A percentile compares a stretch with the other conserved stretches of the same genome.
phyloP scores from a whole-genome alignment of 2,888 invertebrate species.

The Andrena praecox region DNA sequence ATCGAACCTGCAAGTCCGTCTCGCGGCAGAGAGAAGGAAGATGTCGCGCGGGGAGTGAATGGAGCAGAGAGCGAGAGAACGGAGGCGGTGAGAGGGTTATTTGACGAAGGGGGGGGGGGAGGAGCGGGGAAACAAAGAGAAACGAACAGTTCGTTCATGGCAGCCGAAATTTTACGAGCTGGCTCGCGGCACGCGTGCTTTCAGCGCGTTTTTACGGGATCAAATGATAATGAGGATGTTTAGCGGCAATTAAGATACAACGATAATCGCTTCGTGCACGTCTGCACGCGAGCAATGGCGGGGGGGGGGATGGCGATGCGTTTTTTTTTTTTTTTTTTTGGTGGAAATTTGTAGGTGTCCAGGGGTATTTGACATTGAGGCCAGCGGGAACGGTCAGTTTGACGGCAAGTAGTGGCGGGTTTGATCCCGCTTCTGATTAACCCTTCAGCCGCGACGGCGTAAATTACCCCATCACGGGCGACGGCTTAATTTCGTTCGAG shows the following conservation, averaged over 20 bases:
- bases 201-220: slow-evolving; percentile 7
- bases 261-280: slow-evolving; percentile 7
- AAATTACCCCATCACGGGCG: slow-evolving; percentile 21
- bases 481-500: slow-evolving; percentile 9
- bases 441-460: slow-evolving; percentile 10
- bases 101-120: neutral
- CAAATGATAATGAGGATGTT: slow-evolving; percentile 35
- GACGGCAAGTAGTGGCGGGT: slow-evolving; percentile 14
- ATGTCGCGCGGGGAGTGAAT: neutral
- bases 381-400: slow-evolving; percentile 1
- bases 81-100: neutral
- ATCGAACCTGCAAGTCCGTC: slow-evolving; percentile 12
- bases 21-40: neutral
- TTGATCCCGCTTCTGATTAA: slow-evolving; percentile 26
- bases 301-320: neutral
- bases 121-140: slow-evolving; percentile 1
- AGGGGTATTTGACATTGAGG: slow-evolving; percentile 17
- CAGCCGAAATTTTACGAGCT: neutral
- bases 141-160: slow-evolving; percentile 25
- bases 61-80: neutral
- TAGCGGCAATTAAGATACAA: slow-evolving; percentile 32
- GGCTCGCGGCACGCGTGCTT: slow-evolving; percentile 7
- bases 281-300: slow-evolving; percentile 4
- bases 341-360: slow-evolving; percentile 26
- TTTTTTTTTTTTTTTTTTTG: slow-evolving; percentile 2